phyloP scores from a whole-genome alignment of 64 coral and sea anemone species.

The Trachythela sp. region DNA sequence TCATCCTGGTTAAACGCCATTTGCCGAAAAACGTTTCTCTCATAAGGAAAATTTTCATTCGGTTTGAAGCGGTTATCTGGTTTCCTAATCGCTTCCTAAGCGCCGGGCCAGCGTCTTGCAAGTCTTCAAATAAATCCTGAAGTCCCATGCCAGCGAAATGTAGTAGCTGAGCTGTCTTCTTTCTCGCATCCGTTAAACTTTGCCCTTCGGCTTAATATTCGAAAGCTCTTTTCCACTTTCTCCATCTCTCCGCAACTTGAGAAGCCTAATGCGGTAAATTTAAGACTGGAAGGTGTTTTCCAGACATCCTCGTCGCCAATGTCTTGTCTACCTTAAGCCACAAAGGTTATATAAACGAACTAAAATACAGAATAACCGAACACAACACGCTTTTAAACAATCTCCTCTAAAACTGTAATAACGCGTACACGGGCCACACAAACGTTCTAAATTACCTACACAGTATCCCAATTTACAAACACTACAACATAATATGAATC shows the following conservation, averaged over 20 bases:
- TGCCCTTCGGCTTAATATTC: conserved; percentile 17
- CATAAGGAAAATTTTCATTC: conserved; percentile 35
- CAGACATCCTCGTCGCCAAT: conserved; percentile 1
- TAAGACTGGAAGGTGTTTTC: neutral
- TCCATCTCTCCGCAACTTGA: neutral
- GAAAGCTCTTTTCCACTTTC: conserved; percentile 25
- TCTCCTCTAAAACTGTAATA: too few species aligned
- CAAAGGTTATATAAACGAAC: too few species aligned
- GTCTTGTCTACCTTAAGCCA: too few species aligned
- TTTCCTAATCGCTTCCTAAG: conserved; percentile 33
- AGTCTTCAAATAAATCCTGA: conserved; percentile 41
- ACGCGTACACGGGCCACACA: too few species aligned
- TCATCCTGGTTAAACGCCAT: conserved; percentile 19
- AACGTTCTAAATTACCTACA: too few species aligned
- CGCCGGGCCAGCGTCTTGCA: neutral
- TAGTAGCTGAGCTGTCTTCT: conserved; percentile 18
- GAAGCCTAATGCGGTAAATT: conserved; percentile 1
- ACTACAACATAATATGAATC: too few species aligned
- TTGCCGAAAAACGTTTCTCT: conserved; percentile 44
- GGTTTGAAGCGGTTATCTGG: conserved; percentile 15
- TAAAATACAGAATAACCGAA: too few species aligned
- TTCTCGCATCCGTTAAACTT: neutral
- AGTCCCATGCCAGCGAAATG: conserved; percentile 17
- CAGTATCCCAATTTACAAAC: too few species aligned
- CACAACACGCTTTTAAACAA: too few species aligned